phyloP scores from a whole-genome alignment of 2,797 vertebrate species.

The Channallabes apus region DNA sequence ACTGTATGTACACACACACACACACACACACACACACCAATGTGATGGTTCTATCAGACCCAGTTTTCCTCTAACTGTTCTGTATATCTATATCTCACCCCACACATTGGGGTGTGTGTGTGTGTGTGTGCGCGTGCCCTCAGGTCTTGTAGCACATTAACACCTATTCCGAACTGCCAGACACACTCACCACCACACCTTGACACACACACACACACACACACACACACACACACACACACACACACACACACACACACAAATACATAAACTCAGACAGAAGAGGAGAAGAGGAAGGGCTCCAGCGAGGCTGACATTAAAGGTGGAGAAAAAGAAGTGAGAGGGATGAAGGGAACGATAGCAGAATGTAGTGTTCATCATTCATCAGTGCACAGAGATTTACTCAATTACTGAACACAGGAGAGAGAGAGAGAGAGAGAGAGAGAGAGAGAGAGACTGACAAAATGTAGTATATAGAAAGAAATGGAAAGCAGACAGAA shows the following conservation, averaged over 20 bases:
- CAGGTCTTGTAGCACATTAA: too few species aligned
- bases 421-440: not conserved
- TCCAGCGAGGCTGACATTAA: not conserved
- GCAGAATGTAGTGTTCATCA: not conserved
- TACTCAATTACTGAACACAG: not conserved
- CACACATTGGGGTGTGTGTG: too few species aligned
- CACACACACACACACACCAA: too few species aligned
- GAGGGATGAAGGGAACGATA: not conserved
- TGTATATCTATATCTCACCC: too few species aligned
- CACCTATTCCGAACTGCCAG: too few species aligned
- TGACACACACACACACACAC: conserved; percentile 21
- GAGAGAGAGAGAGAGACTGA: not conserved
- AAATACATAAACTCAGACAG: not conserved
- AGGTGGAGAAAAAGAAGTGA: not conserved
- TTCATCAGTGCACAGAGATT: not conserved
- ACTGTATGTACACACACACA: too few species aligned
- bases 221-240: conserved; percentile 3
- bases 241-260: conserved; percentile 6
- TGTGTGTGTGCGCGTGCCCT: too few species aligned
- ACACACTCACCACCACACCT: conserved; percentile 3
- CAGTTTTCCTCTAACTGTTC: too few species aligned
- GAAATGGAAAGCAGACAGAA: not conserved
- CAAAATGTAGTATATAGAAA: not conserved
- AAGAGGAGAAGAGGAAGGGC: not conserved
- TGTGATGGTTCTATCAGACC: too few species aligned